Conservation (phyloP, 2,113 vertebrate species). For the Jacana jacana region DNA sequence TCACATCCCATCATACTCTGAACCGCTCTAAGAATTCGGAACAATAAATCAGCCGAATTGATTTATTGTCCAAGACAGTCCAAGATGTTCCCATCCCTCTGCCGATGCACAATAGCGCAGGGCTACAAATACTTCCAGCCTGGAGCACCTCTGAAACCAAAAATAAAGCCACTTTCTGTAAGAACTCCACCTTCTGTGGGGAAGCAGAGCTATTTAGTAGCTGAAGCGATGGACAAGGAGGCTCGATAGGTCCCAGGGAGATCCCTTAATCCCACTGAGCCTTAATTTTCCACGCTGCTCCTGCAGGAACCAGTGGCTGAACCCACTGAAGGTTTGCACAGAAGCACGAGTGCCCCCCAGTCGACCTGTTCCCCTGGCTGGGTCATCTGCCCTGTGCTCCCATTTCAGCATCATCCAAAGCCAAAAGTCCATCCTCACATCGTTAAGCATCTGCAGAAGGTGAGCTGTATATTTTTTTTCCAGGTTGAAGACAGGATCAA, state of each 20-base stretch:
- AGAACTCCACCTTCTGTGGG: not conserved
- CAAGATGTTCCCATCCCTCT: not conserved
- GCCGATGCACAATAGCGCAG: not conserved
- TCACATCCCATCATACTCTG: not conserved
- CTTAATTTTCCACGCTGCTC: not conserved
- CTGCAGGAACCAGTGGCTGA: not conserved
- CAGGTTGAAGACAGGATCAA: not conserved
- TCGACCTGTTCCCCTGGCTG: not conserved
- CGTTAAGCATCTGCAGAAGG: not conserved
- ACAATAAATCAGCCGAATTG: not conserved
- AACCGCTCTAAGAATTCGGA: not conserved
- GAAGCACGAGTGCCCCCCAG: not conserved
- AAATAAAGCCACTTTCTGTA: not conserved
- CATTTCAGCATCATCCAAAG: not conserved
- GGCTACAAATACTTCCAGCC: not conserved
- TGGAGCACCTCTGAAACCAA: not conserved
- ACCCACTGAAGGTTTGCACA: not conserved
- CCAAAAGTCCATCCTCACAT: not conserved
- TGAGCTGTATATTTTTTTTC: not conserved
- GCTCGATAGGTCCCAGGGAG: not conserved
- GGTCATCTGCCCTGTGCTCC: not conserved
- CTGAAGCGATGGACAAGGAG: not conserved
- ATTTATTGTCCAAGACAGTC: not conserved
- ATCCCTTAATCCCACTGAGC: fast-evolving
- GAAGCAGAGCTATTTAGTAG: not conserved